Evolutionary conservation across 1,140 invertebrate species (phyloP), one percentile per base, ranked within the genome.

Genomic region (Ephestia elutella): DNA sequence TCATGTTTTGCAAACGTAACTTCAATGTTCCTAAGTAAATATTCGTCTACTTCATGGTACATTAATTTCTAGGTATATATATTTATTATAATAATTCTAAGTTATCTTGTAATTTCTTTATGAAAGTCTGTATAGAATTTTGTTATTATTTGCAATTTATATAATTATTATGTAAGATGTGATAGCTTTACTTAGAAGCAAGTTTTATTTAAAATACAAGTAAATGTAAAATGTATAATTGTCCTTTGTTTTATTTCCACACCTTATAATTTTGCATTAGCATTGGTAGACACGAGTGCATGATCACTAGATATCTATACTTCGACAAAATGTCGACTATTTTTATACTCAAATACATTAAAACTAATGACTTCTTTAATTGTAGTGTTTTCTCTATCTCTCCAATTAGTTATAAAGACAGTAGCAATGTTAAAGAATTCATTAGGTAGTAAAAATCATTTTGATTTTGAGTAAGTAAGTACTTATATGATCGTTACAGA

Each of bases 141-240:
- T 82, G 70, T 83, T 78, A 78, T 83, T 75, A 82, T 84, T 87
- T 82, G 79, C 80, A 73, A 50, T 21, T 20, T 53, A 13, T 25
- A 20, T 20, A 70, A 71, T 79, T 78, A 73, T 17, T 73, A 69
- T 73, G 50, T 79, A 78, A 86, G 77, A 85, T 86, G 81, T 85
- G 81, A 87, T 81, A 87, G 85, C 85, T 87, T 87, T 86, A 86
- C 71, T 75, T 87, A 86, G 82, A 81, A 77, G 71, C 78, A 83
- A 86, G 76, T 78, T 82, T 82, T 78, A 81, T 86, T 87, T 82
- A 81, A 82, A 82, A 77, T 75, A 80, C 64, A 78, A 80, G 71
- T 82, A 80, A 82, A 80, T 77, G 76, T 84, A 77, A 78, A 77
- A 66, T 75, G 75, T 76, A 75, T 75, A 71, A 10, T 32, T 32